phyloP scores from a whole-genome alignment of 2,797 vertebrate genomes.

The Zenarchopterus dispar region DNA sequence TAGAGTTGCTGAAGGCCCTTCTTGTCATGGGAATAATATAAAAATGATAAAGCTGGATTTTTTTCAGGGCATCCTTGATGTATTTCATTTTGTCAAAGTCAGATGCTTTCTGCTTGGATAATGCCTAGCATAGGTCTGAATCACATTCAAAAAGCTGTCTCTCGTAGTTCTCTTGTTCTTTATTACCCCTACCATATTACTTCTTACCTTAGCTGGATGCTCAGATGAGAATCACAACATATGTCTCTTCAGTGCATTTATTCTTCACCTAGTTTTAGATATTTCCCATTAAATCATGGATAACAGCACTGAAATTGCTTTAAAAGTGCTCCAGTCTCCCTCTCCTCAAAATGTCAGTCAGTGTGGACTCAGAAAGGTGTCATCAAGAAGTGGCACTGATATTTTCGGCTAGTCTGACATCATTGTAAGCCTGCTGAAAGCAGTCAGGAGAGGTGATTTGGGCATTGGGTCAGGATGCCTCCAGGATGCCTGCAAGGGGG shows the following conservation, averaged over 20 bases:
- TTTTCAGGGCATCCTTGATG: slow-evolving; percentile 61
- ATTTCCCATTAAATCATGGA: slow-evolving; percentile 16
- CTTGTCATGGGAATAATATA: slow-evolving; percentile 80
- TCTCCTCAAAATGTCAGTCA: neutral
- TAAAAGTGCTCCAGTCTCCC: neutral
- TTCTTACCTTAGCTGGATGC: slow-evolving; percentile 27
- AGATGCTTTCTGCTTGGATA: slow-evolving; percentile 55
- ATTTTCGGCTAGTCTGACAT: too few relatives aligned
- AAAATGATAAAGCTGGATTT: slow-evolving; percentile 75
- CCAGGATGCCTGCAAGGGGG: too few relatives aligned
- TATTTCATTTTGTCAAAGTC: slow-evolving; percentile 75
- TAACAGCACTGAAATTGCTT: slow-evolving; percentile 6
- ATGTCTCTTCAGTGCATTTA: slow-evolving; percentile 22
- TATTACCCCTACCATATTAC: slow-evolving; percentile 48
- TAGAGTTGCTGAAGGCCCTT: slow-evolving; percentile 76
- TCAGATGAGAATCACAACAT: slow-evolving; percentile 30
- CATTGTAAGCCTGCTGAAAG: too few relatives aligned
- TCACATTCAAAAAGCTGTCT: slow-evolving; percentile 65
- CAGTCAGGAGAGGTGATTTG: too few relatives aligned
- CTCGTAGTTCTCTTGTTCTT: slow-evolving; percentile 58
- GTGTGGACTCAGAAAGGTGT: too few relatives aligned
- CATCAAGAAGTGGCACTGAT: too few relatives aligned
- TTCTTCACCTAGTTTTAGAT: slow-evolving; percentile 6
- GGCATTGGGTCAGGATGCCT: too few relatives aligned
- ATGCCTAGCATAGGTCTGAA: slow-evolving; percentile 53